Evolutionary conservation across 2,888 invertebrate species (phyloP).

Genomic region (Chromoteleia sp.): DNA sequence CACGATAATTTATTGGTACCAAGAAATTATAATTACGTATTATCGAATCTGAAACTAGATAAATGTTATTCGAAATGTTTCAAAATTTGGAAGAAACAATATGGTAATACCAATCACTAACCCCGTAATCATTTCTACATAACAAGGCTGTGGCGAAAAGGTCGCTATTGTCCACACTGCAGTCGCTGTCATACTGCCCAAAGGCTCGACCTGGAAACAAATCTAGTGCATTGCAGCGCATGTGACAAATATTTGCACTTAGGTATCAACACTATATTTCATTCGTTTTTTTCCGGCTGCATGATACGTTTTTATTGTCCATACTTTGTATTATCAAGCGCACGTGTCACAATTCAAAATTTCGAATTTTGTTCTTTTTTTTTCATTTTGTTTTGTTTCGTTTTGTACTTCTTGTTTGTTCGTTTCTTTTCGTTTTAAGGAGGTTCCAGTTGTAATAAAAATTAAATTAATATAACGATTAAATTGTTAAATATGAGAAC

Average conservation of each 20-base stretch:
- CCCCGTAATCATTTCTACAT: constrained; percentile 77
- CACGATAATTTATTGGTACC: not conserved
- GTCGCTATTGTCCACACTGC: constrained; percentile 90
- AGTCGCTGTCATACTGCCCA: constrained; percentile 89
- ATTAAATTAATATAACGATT: not conserved
- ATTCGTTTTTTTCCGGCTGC: constrained; percentile 72
- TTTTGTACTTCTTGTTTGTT: no score
- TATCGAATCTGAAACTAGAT: not conserved
- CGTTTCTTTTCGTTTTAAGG: not conserved
- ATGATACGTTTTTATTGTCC: constrained; percentile 47
- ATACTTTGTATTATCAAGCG: constrained; percentile 8
- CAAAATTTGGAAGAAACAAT: constrained; percentile 69
- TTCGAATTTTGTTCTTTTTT: no score
- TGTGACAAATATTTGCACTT: constrained; percentile 86
- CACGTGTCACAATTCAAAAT: constrained; percentile 30
- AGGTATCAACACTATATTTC: constrained; percentile 83
- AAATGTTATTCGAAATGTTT: constrained; percentile 22
- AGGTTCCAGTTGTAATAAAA: not conserved
- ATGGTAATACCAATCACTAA: constrained; percentile 76
- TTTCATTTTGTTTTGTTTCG: no score
- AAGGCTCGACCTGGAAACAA: constrained; percentile 88
- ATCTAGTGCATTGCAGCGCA: constrained; percentile 85
- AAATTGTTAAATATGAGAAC: no score
- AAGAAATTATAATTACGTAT: not conserved
- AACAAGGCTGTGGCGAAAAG: constrained; percentile 89